These are phyloP conservation scores for Apostichopus parvimensis DNA, from an alignment of 35 echinoderm and acorn worm species.

Conservation along the genomic window DNA sequence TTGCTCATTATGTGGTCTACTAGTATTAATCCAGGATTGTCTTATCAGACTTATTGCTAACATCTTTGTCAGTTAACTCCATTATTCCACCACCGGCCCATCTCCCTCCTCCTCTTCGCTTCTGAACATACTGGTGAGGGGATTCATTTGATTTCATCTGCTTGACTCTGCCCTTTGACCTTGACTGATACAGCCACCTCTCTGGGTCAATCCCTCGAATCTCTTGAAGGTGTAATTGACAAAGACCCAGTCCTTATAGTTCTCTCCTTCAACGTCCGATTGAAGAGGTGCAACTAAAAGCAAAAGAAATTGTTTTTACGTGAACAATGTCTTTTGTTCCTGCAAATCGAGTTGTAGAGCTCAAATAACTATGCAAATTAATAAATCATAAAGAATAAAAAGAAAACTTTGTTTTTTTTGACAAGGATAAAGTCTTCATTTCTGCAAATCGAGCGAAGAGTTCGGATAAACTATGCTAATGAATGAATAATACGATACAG, in stretches of 20 bases:
- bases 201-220: conserved; percentile 95
- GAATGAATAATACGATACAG: too few species aligned
- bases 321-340: too few species aligned
- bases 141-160: conserved; percentile 8
- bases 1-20: not conserved
- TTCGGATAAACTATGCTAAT: too few species aligned
- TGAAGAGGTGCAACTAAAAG: conserved; percentile 78
- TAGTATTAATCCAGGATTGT: not conserved
- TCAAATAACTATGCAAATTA: too few species aligned
- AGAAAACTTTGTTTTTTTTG: too few species aligned
- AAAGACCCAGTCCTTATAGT: conserved; percentile 99
- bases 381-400: too few species aligned
- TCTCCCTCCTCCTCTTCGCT: not conserved
- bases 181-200: conserved; percentile 62
- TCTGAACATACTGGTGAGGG: not conserved
- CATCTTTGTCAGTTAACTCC: too few species aligned
- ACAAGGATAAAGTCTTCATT: too few species aligned
- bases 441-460: too few species aligned
- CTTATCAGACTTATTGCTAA: not conserved
- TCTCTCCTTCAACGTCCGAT: conserved; percentile 80
- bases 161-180: conserved; percentile 16
- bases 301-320: too few species aligned
- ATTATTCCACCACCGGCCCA: too few species aligned
- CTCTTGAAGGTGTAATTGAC: conserved; percentile 99
- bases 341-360: too few species aligned